These are phyloP conservation scores for Catotricha subobsoleta DNA, from an alignment of 2,888 invertebrate genomes.

Conservation along the genomic window DNA sequence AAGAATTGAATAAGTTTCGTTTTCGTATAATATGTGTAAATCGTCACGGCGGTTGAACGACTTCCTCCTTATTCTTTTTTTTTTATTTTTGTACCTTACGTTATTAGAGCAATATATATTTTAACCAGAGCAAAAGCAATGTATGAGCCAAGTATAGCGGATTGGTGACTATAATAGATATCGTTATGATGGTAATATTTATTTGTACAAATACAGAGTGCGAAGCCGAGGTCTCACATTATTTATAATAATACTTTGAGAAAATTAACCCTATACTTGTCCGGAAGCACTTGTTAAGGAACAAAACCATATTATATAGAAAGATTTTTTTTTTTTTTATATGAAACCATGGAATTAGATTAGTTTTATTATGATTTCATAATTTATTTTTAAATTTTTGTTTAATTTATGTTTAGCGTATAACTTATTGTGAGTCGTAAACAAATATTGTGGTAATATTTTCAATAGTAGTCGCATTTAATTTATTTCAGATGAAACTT, in stretches of 20 bases:
- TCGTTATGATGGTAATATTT: neutral
- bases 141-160: too few species aligned
- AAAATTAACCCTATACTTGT: conserved; percentile 7
- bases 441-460: too few species aligned
- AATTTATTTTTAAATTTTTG: too few species aligned
- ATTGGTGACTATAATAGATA: too few species aligned
- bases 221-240: neutral
- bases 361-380: too few species aligned
- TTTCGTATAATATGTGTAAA: neutral
- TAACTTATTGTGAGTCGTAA: too few species aligned
- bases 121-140: too few species aligned
- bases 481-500: too few species aligned
- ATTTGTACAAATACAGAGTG: neutral
- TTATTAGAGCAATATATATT: too few species aligned
- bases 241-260: neutral
- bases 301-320: neutral
- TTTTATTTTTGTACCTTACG: neutral
- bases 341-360: neutral
- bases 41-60: conserved; percentile 12
- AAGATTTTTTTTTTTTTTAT: neutral
- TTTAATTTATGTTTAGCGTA: too few species aligned
- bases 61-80: conserved; percentile 8
- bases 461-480: too few species aligned
- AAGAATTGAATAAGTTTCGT: neutral
- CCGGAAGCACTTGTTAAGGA: conserved; percentile 9